Conservation (phyloP, 53 echinoderm and acorn worm genomes). For the Luidia sarsii region DNA sequence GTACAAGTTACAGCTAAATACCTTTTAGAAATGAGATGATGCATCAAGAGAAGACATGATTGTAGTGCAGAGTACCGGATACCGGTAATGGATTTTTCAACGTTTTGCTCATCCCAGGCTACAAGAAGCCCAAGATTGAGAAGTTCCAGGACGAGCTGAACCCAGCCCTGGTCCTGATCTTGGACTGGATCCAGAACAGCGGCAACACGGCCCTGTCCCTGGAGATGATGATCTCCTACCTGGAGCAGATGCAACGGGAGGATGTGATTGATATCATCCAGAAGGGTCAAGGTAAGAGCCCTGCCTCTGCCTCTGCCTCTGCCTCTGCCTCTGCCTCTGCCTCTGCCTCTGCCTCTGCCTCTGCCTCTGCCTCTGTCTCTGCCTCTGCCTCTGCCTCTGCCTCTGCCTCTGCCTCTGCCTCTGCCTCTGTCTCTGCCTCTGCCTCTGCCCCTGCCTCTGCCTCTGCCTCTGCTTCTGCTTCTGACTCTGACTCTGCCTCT, state of each 20-base stretch:
- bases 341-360: not conserved
- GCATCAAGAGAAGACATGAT: too few species aligned
- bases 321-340: not conserved
- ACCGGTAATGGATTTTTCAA: too few species aligned
- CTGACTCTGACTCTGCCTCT: not conserved
- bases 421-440: too few species aligned
- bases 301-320: not conserved
- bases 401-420: not conserved
- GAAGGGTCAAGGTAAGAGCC: conserved; percentile 82
- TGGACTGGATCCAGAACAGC: conserved; percentile 79
- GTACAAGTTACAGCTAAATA: too few species aligned
- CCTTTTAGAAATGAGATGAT: too few species aligned
- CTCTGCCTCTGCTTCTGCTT: too few species aligned
- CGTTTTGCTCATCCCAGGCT: conserved; percentile 48
- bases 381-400: not conserved
- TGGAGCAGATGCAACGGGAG: conserved; percentile 88
- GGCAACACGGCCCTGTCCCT: conserved; percentile 83
- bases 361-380: too few species aligned
- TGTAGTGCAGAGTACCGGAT: too few species aligned
- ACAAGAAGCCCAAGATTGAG: conserved; percentile 85
- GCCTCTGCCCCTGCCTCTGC: too few species aligned
- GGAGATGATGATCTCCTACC: conserved; percentile 80
- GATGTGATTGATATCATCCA: conserved; percentile 89
- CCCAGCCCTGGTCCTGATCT: conserved; percentile 71
- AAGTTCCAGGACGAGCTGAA: conserved; percentile 80